Percentiles rank a stretch among this genome's conserved stretches.
These are phyloP conservation scores for Kobus ellipsiprymnus DNA, from an alignment of 2,113 vertebrate species.

Conservation along the genomic window DNA sequence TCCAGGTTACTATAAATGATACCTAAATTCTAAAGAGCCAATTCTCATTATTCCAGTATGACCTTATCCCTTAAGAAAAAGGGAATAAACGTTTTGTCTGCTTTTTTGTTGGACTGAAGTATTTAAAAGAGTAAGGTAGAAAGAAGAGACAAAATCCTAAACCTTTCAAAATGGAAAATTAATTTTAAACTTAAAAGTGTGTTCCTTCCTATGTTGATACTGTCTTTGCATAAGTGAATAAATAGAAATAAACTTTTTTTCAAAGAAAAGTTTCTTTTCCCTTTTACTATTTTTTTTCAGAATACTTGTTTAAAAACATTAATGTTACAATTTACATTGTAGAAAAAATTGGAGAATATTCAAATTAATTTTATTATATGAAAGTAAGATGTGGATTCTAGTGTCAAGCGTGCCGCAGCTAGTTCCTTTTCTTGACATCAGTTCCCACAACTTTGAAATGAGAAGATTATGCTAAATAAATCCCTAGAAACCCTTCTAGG, in stretches of 20 bases:
- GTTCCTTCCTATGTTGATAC: conserved; percentile 39
- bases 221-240: conserved; percentile 57
- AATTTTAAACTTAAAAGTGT: conserved; percentile 61
- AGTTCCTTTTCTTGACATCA: not conserved
- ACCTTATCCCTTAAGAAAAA: conserved; percentile 26
- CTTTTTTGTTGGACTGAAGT: conserved; percentile 55
- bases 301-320: not conserved
- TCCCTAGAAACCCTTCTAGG: not conserved
- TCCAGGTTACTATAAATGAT: conserved; percentile 39
- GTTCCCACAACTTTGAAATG: not conserved
- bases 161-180: conserved; percentile 66
- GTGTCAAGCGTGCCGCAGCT: not conserved
- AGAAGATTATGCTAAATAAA: not conserved
- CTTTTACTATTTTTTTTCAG: not conserved
- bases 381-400: not conserved
- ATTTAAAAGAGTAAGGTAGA: conserved; percentile 42
- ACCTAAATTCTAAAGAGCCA: conserved; percentile 47
- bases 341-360: not conserved
- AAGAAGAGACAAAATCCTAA: conserved; percentile 55
- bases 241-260: conserved; percentile 58
- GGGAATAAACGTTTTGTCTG: conserved; percentile 36
- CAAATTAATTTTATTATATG: not conserved
- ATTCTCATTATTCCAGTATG: conserved; percentile 31
- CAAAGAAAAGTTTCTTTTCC: not conserved
- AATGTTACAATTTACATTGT: not conserved